A percentile compares a stretch with the other conserved stretches of the same genome.
Evolutionary conservation across 2,888 invertebrate genomes (phyloP).

Genomic region (Ormyrus pomaceus): DNA sequence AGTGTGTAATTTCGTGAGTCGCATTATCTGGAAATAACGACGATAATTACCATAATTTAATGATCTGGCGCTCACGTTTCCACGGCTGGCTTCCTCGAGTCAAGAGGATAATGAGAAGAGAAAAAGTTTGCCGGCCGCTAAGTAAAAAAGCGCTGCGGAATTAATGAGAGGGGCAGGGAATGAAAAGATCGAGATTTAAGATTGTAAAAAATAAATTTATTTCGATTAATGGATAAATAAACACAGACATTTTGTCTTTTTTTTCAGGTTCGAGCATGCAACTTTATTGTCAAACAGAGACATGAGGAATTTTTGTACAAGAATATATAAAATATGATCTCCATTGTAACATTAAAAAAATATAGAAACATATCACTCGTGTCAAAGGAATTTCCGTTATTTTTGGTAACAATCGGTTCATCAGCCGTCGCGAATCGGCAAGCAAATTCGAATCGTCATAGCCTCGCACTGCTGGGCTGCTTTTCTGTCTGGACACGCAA

Average conservation of each 20-base stretch:
- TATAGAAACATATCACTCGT: conserved; percentile 13
- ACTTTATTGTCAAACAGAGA: conserved; percentile 33
- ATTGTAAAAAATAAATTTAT: conserved; percentile 13
- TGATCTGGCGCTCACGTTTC: conserved; percentile 21
- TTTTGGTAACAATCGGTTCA: neutral
- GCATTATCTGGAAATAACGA: conserved; percentile 23
- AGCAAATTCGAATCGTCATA: conserved; percentile 10
- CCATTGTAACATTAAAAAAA: conserved; percentile 11
- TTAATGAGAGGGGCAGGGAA: too few species aligned
- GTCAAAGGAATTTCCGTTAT: neutral
- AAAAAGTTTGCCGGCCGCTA: too few species aligned
- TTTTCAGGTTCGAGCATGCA: conserved; percentile 34
- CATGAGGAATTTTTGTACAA: conserved; percentile 7
- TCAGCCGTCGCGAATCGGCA: neutral
- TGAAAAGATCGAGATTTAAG: neutral
- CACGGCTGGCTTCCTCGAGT: too few species aligned
- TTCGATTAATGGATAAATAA: conserved; percentile 6
- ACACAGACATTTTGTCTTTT: neutral
- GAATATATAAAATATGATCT: neutral
- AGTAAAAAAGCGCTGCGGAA: too few species aligned
- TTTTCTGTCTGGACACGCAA: conserved; percentile 23
- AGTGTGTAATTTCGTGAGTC: conserved; percentile 27
- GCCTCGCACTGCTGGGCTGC: conserved; percentile 9
- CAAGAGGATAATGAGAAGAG: too few species aligned
- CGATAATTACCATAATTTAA: conserved; percentile 43